Percentiles rank a stretch among this genome's conserved stretches.
Evolutionary conservation across 1,140 invertebrate species (phyloP).

Genomic region (Drosophila simulans): DNA sequence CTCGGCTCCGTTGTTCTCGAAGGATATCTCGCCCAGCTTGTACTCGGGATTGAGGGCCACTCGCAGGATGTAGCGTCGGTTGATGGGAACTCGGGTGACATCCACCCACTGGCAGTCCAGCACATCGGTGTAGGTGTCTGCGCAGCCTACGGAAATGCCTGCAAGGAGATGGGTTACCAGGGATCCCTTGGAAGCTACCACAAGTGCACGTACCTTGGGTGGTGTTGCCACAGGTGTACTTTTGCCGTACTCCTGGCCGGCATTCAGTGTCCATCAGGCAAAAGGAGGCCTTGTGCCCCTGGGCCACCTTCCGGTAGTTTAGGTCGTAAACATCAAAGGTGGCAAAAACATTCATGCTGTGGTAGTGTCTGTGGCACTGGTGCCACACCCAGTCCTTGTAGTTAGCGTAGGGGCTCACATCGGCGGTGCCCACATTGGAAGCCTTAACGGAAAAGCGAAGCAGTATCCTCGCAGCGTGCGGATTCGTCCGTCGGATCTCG

Average conservation of each 20-base stretch:
- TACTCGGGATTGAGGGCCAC: constrained; percentile 90
- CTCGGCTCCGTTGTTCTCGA: constrained; percentile 95
- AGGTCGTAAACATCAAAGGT: constrained; percentile 95
- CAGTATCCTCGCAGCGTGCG: constrained; percentile 57
- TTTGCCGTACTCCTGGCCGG: constrained; percentile 88
- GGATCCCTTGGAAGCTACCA: constrained; percentile 67
- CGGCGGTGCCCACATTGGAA: constrained; percentile 94
- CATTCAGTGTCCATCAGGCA: constrained; percentile 98
- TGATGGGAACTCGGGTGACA: constrained; percentile 93
- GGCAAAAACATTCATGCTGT: constrained; percentile 99
- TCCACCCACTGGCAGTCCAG: constrained; percentile 99
- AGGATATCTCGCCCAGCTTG: constrained; percentile 94
- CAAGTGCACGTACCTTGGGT: constrained; percentile 88
- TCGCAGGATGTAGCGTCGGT: constrained; percentile 92
- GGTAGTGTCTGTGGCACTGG: constrained; percentile 97
- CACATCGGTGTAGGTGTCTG: constrained; percentile 96
- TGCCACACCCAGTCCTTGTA: constrained; percentile 98
- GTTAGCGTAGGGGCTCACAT: constrained; percentile 94
- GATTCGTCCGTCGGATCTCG: constrained; percentile 86
- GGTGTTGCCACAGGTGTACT: constrained; percentile 95
- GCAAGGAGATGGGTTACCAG: constrained; percentile 27
- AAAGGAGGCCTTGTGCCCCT: constrained; percentile 98
- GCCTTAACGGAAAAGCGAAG: constrained; percentile 88
- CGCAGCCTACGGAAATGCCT: constrained; percentile 96
- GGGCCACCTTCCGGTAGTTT: constrained; percentile 91